Base-by-base conservation (phyloP, 2,888 invertebrate species). In the Conistra vaccinii region DNA sequence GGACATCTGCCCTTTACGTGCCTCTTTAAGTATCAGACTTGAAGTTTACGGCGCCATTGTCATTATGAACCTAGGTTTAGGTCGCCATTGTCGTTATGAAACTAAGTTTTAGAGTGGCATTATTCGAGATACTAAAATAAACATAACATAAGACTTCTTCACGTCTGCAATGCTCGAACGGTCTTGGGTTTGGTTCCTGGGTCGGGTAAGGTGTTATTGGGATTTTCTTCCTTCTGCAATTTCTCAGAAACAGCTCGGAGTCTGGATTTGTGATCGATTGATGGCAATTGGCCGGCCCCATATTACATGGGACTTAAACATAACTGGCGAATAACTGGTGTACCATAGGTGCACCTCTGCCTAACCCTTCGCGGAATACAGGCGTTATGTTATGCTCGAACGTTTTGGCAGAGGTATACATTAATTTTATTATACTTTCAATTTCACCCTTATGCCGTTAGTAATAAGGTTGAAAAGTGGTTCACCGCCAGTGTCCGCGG, bases 1-100 rank as follows among this genome's bases (percentile, higher is more conserved):
- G 67, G 17, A 76, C 69, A 63, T 69, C 39, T 58, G 67, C 3
- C 58, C 39, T 67, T 70, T 63, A 66, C 29, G 35, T 51, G 39
- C 23, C 32, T n/a, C 63, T 58, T 68, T 53, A 57, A 65, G 58
- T 68, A 20, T 12, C 53, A 12, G 42, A 48, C 10, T 63, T 42
- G 3, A 76, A 55, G 2, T 60, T 53, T 9, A 61, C 68, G 42
- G 17, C 20, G n/a, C 20, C 20, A 63, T 32, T 58, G n/a, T 58
- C 35, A n/a, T 63, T n/a, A 62, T 60, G 32, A 3, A 51, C 26
- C 45, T 32, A 45, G 45, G 2, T 60, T 53, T 9, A 61, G 67
- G 39, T 12, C 20, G n/a, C 17, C 20, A 63, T 29, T 63, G n/a
- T 48, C 35, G 35, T 74, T n/a, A 62, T 32, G 32, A 3, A 51